Evolutionary conservation across 37 sponge, comb jelly and placozoan species (phyloP), one percentile per base, ranked within the genome.

Genomic region (Chondrilla cf. caribensis): DNA sequence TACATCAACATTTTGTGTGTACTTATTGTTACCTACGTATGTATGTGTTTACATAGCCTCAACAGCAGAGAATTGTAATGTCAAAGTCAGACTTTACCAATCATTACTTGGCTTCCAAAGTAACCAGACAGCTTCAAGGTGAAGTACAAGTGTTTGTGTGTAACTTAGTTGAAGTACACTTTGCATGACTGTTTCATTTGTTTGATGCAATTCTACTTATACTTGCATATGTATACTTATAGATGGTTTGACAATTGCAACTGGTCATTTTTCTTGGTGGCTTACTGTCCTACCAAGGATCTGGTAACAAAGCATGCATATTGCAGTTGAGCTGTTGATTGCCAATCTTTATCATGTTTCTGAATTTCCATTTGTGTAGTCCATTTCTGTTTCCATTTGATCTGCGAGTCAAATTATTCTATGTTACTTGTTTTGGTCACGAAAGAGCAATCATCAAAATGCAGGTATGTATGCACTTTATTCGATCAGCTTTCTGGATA

Each of bases 361-460:
- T 47, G 51, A 6, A n/a, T n/a, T n/a, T n/a, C n/a, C n/a, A n/a
- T 47, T 47, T 47, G 51, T 47, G 51, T 47, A 97, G 96, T 73
- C 92, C 92, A 5, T 93, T 88, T 83, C 86, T 95, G 17, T 88
- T 97, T 37, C 93, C 97, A 0, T 97, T 95, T 84, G 92, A 95
- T 54, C 85, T 78, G 64, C 93, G 96, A 0, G 93, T 92, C 38
- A 79, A 65, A 31, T 76, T 95, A 32, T 94, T 97, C 85, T 97
- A 88, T 40, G 60, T 80, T 58, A 89, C 91, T 9, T 37, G 94
- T 0, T 98, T 98, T 92, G 99, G 96, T 64, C 54, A 93, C 9
- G 99, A 96, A 81, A 79, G 99, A 81, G 99, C 97, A 7, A 84
- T 98, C 11, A 70, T 89, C 19, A 80, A 90, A 47, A 70, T 94